Conservation (phyloP, 2,113 vertebrate genomes). For the Bostrychus sinensis region DNA sequence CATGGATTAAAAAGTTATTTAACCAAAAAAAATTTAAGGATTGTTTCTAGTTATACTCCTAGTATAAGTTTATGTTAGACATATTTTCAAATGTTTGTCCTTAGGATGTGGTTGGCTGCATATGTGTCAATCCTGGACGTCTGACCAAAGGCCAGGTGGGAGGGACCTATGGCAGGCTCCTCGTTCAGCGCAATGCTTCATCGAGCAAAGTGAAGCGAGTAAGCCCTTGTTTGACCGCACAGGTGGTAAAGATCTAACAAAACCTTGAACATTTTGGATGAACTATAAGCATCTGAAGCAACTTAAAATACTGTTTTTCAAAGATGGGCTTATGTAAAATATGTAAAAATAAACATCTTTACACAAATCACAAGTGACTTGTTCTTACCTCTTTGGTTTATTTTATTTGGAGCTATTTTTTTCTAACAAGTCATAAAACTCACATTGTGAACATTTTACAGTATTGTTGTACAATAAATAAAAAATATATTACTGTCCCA, state of each 20-base stretch:
- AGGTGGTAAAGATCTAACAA: conserved; percentile 88
- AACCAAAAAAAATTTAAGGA: too few species aligned
- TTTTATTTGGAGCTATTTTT: background rate
- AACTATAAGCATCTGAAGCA: background rate
- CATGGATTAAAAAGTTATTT: too few species aligned
- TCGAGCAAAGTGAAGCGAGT: conserved; percentile 40
- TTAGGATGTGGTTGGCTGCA: conserved; percentile 88
- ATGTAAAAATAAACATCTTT: conserved; percentile 3
- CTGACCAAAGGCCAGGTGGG: conserved; percentile 93
- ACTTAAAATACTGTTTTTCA: background rate
- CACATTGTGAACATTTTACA: too few species aligned
- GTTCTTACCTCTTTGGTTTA: conserved; percentile 20
- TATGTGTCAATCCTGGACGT: conserved; percentile 92
- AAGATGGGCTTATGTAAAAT: conserved; percentile 15
- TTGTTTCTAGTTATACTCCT: too few species aligned
- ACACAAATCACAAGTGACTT: background rate
- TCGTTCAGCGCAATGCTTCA: conserved; percentile 49
- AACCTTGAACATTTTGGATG: conserved; percentile 7
- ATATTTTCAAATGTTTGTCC: too few species aligned
- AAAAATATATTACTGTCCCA: background rate
- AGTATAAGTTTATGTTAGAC: too few species aligned
- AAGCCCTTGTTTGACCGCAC: conserved; percentile 82
- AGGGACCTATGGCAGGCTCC: conserved; percentile 87
- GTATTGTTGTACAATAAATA: too few species aligned
- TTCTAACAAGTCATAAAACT: too few species aligned